Evolutionary conservation across 1,140 invertebrate genomes (phyloP), one percentile per base, ranked within the genome.

Genomic region (Papilio polyxenes): DNA sequence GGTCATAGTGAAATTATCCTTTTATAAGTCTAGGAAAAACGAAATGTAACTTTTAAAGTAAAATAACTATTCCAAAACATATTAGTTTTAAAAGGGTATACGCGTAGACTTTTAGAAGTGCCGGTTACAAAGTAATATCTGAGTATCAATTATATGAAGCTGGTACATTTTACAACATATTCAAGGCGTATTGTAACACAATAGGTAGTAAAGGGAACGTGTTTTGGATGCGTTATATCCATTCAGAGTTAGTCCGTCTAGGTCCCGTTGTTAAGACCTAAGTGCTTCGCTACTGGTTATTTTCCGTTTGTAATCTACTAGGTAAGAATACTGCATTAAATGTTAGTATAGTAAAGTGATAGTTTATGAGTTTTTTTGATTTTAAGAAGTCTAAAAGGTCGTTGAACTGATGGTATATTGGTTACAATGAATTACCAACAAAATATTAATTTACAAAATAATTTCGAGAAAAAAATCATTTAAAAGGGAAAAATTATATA

Each of bases 191-290:
- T 76, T 20, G 75, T 76, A 76, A 76, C 75, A 76, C 75, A 76
- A 76, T 76, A 53, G 75, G 75, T 76, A 51, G 75, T 76, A 76
- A 76, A 76, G 44, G 2, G 49, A 51, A 76, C 75, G 75, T 76
- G 75, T 51, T 76, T 76, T 11, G 75, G 44, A 48, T 20, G 4
- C 53, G 75, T 76, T 53, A 76, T 76, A 51, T 53, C 75, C 20
- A 49, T 51, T 20, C 40, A 20, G 40, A 20, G 17, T 76, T 31
- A 76, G 48, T 23, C 40, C 17, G 40, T 48, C 75, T 76, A 76
- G 75, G 75, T 51, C 49, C 75, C 75, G 75, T 75, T 75, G 20
- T 75, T 75, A 6, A 69, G 65, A 69, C 65, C 65, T 69, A 69
- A 69, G 65, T 69, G 65, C 59, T 31, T 23, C 62, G 62, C 65